Base-by-base conservation (phyloP, 2,888 invertebrate species). In the Tanypteryx hageni region DNA sequence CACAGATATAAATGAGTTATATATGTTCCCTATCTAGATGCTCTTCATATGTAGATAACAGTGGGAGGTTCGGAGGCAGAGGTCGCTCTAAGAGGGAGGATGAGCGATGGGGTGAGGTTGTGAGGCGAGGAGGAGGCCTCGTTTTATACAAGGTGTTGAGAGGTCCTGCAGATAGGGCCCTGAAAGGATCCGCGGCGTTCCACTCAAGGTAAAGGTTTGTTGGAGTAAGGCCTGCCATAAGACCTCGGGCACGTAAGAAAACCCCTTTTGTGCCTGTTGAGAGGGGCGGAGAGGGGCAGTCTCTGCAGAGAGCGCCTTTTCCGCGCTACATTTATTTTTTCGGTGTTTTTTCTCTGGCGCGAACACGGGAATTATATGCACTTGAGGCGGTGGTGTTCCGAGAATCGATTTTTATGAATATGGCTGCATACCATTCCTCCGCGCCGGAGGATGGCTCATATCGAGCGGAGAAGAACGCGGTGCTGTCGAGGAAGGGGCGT, bases 1-100 rank as follows among this genome's bases (percentile, higher is more conserved):
- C 76, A 76, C 76, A 5, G 76, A 76, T 76, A 76, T 76, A 27
- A 76, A 76, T 76, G 76, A 76, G 76, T 76, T 76, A 76, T 22
- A 22, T 76, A 76, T 10, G 27, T 18, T 76, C 76, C 76, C 22
- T 27, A 76, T 76, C 76, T 76, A 76, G 76, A 76, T 76, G 22
- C 16, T 22, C 11, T 14, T 27, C 76, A 27, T 27, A 86, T 61
- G 64, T n/a, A 64, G 64, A 64, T 64, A 64, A 83, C 57, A 11
- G 14, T 56, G 83, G 64, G 22, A 89, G 64, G 64, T 89, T 64
- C 68, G 18, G 61, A 31, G 31, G 27, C 16, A 16, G 83, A 22
- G 16, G 64, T 11, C 89, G 64, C 44, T 14, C n/a, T 27, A 27
- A 76, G 61, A 5, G 13, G 59, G 13, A n/a, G 59, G 58, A 58